Conservation (phyloP, 2,797 vertebrate genomes). For the Oophaga sylvatica region DNA sequence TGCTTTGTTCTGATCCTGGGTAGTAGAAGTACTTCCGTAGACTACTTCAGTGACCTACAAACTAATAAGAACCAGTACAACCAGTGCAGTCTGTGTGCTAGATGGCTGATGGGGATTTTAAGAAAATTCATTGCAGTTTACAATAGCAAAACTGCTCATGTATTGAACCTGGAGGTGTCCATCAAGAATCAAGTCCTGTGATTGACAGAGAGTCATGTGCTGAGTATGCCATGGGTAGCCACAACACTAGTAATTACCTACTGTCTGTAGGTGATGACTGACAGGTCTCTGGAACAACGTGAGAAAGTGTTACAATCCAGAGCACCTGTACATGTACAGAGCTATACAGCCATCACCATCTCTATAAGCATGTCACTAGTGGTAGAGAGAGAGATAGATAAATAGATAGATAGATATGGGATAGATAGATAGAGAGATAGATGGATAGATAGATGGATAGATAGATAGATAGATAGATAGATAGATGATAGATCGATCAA, state of each 20-base stretch:
- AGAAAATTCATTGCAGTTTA: not conserved
- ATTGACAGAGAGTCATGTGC: not conserved
- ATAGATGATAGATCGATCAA: no score
- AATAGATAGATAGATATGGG: not conserved
- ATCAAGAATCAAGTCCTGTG: not conserved
- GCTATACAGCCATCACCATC: not conserved
- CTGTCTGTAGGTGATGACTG: not conserved
- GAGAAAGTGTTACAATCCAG: not conserved
- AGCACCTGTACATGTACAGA: not conserved
- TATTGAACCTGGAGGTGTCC: not conserved
- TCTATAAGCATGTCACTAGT: not conserved
- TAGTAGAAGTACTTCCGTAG: not conserved
- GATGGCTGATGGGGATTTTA: not conserved
- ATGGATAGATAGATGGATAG: not conserved
- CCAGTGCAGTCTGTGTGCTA: not conserved
- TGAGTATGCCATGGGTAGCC: not conserved
- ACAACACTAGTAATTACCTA: not conserved
- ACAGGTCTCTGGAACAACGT: not conserved
- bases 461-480: not conserved
- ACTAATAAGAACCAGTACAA: not conserved
- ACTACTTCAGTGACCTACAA: not conserved
- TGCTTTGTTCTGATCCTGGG: not conserved
- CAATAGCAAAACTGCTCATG: not conserved
- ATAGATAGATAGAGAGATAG: not conserved
- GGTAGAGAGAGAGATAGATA: not conserved